phyloP scores from a whole-genome alignment of 53 echinoderm and acorn worm species.

The Luidia sarsii region DNA sequence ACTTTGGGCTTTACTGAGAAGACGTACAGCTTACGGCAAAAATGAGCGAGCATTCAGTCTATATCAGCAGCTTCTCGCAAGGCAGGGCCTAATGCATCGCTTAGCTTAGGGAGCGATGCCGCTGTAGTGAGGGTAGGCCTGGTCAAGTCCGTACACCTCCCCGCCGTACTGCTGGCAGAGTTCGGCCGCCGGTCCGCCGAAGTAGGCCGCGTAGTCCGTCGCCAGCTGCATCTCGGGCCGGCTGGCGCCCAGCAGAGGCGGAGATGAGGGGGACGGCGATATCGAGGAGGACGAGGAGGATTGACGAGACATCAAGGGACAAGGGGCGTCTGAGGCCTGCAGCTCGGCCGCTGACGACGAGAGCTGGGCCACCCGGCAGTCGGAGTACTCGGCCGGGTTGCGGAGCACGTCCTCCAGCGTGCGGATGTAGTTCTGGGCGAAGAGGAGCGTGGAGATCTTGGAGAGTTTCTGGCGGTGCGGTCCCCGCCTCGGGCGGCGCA shows the following conservation, averaged over 20 bases:
- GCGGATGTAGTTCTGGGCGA: conserved; percentile 92
- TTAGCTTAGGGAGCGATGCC: too few relatives aligned
- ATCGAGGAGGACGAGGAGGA: too few relatives aligned
- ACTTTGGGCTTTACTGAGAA: too few relatives aligned
- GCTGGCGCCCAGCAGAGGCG: too few relatives aligned
- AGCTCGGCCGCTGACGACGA: not conserved
- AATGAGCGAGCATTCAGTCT: too few relatives aligned
- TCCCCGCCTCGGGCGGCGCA: conserved; percentile 62
- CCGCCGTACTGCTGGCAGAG: not conserved
- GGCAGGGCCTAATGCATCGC: too few relatives aligned
- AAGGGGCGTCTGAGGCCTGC: too few relatives aligned
- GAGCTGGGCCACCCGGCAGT: conserved; percentile 18
- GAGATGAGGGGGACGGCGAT: not conserved
- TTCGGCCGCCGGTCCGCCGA: not conserved
- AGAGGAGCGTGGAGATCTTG: conserved; percentile 83
- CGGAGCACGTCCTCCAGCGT: conserved; percentile 80
- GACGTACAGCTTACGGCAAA: too few relatives aligned
- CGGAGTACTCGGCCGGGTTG: conserved; percentile 55
- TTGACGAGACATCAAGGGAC: too few relatives aligned
- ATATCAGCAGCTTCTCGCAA: too few relatives aligned
- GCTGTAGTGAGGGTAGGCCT: not conserved
- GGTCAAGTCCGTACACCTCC: not conserved
- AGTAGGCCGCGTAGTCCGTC: not conserved
- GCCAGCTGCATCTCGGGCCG: too few relatives aligned
- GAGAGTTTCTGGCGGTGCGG: conserved; percentile 82